These are phyloP conservation scores for Drosophila lini DNA, from an alignment of 1,140 invertebrate species.

Conservation along the genomic window DNA sequence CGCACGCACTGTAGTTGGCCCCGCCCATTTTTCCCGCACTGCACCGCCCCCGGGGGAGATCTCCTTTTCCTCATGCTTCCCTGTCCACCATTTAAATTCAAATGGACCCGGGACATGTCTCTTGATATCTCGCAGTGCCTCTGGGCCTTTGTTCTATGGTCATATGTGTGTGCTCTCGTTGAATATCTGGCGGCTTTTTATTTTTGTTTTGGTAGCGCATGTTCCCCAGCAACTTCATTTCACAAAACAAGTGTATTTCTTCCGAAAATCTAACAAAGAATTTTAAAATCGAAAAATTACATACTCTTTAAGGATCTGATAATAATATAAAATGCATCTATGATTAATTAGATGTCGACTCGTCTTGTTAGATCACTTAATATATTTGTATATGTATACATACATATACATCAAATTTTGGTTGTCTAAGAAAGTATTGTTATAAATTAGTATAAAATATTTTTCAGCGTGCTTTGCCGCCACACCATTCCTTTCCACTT, in stretches of 20 bases:
- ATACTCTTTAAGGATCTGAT: not conserved
- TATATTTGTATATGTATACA: not conserved
- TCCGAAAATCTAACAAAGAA: too few species aligned
- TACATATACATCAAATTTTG: too few species aligned
- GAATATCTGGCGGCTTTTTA: not conserved
- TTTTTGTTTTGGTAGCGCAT: not conserved
- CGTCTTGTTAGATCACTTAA: too few species aligned
- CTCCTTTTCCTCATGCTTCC: not conserved
- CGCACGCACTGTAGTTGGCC: conserved; percentile 3
- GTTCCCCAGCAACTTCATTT: conserved; percentile 1
- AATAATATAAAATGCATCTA: not conserved
- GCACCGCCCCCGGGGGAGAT: not conserved
- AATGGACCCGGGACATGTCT: conserved; percentile 53
- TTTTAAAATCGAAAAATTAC: too few species aligned
- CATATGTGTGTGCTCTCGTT: conserved; percentile 12
- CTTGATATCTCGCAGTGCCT: conserved; percentile 19
- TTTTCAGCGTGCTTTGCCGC: not conserved
- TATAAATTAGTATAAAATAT: not conserved
- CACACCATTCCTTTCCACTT: conserved; percentile 1
- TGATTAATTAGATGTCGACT: too few species aligned
- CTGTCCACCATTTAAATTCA: conserved; percentile 52
- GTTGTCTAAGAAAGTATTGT: too few species aligned
- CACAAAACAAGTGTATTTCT: not conserved
- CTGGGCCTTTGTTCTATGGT: conserved; percentile 10
- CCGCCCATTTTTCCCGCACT: not conserved